A percentile compares a stretch with the other conserved stretches of the same genome.
These are phyloP conservation scores for Odontothrips loti DNA, from an alignment of 2,888 invertebrate species.

Conservation along the genomic window DNA sequence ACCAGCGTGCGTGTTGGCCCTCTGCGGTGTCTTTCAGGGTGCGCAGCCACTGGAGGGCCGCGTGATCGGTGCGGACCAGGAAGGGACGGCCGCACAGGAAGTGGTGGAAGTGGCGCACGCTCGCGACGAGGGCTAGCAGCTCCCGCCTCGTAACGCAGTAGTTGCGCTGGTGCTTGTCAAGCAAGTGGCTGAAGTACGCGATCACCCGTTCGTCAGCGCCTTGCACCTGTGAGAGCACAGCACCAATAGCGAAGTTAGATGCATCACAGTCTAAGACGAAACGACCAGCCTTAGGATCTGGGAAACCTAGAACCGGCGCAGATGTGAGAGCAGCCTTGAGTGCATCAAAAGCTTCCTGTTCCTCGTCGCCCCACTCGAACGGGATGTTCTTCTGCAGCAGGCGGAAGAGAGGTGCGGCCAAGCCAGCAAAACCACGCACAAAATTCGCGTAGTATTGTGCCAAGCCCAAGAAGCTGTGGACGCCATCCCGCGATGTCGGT, in stretches of 20 bases:
- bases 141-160: background rate
- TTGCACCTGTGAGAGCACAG: constrained; percentile 34
- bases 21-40: constrained; percentile 41
- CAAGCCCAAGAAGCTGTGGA: background rate
- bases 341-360: background rate
- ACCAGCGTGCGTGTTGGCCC: constrained; percentile 41
- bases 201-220: background rate
- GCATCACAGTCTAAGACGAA: constrained; percentile 35
- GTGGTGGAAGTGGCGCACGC: background rate
- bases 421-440: background rate
- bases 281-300: background rate
- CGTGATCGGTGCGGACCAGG: constrained; percentile 42
- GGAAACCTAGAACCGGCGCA: background rate
- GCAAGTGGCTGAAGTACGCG: background rate
- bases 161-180: background rate
- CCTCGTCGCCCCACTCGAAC: background rate
- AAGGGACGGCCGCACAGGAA: constrained; percentile 41
- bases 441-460: background rate
- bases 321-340: background rate
- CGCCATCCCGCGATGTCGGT: background rate
- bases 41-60: constrained; percentile 42
- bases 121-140: background rate
- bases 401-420: background rate
- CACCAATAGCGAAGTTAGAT: constrained; percentile 34
- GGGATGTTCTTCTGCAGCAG: background rate